phyloP scores from a whole-genome alignment of 2,797 vertebrate genomes.

The Trematocara caparti region DNA sequence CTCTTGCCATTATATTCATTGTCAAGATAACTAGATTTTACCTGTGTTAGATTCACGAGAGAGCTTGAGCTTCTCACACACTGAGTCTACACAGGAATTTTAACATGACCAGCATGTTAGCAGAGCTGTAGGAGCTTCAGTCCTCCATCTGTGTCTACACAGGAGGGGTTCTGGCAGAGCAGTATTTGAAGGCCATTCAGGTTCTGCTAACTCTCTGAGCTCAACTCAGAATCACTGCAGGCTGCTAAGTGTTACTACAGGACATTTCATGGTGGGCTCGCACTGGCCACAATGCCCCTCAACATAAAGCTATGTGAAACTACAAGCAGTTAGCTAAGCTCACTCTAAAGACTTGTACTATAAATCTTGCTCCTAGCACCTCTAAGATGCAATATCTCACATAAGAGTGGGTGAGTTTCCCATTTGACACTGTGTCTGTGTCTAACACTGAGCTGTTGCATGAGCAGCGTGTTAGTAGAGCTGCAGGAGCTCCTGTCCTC shows the following conservation, averaged over 20 bases:
- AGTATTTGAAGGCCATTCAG: not conserved
- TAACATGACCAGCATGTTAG: not conserved
- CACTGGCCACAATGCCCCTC: not conserved
- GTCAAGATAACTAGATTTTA: not conserved
- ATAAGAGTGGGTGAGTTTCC: fast-evolving
- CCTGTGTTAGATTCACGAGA: not conserved
- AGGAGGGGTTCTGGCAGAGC: not conserved
- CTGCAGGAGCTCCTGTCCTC: not conserved
- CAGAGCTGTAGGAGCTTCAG: not conserved
- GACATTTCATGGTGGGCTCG: not conserved
- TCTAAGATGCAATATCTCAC: not conserved
- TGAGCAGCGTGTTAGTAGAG: not conserved
- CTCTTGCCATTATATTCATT: not conserved
- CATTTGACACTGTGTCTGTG: not conserved
- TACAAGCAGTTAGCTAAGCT: not conserved
- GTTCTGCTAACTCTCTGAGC: not conserved
- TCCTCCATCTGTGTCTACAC: not conserved
- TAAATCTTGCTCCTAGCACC: not conserved
- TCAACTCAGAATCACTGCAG: not conserved
- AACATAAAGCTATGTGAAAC: not conserved
- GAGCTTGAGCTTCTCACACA: not conserved
- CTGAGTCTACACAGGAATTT: not conserved
- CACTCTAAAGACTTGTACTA: not conserved
- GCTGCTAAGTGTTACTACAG: not conserved
- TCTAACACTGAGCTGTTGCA: not conserved